These are phyloP conservation scores for Saccostrea glomerata DNA, from an alignment of 1,140 invertebrate species.

Conservation along the genomic window DNA sequence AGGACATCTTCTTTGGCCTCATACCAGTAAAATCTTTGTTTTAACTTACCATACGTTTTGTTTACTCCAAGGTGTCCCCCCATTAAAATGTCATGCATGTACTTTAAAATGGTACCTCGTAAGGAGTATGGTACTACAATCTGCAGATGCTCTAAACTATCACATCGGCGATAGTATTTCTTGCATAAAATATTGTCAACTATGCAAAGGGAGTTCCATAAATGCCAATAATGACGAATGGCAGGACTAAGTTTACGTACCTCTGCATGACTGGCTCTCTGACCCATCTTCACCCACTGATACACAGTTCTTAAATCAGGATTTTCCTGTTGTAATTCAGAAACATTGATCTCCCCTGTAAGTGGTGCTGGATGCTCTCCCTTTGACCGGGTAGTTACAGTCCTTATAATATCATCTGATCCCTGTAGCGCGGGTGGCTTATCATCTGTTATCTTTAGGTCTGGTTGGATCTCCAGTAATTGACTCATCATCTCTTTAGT, in stretches of 20 bases:
- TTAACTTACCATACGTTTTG: conserved; percentile 39
- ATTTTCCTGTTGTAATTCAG: not conserved
- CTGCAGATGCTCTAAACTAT: not conserved
- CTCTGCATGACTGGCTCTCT: not conserved
- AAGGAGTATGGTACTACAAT: not conserved
- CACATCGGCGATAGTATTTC: too few species aligned
- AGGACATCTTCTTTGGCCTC: conserved; percentile 37
- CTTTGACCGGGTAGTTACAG: too few species aligned
- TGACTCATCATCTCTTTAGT: conserved; percentile 35
- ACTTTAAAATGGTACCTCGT: not conserved
- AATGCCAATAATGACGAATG: not conserved
- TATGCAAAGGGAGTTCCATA: not conserved
- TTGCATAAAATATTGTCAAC: not conserved
- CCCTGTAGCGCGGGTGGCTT: not conserved
- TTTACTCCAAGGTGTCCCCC: conserved; percentile 44
- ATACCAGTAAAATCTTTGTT: conserved; percentile 44
- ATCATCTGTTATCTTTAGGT: not conserved
- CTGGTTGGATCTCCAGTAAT: not conserved
- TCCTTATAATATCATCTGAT: not conserved
- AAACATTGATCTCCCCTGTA: not conserved
- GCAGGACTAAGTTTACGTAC: not conserved
- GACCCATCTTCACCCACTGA: not conserved
- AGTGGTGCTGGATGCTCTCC: too few species aligned
- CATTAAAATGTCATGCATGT: conserved; percentile 45
- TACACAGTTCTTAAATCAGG: not conserved